Evolutionary conservation across 2,113 vertebrate species (phyloP), one percentile per base, ranked within the genome.

Genomic region (Colinus virginianus): DNA sequence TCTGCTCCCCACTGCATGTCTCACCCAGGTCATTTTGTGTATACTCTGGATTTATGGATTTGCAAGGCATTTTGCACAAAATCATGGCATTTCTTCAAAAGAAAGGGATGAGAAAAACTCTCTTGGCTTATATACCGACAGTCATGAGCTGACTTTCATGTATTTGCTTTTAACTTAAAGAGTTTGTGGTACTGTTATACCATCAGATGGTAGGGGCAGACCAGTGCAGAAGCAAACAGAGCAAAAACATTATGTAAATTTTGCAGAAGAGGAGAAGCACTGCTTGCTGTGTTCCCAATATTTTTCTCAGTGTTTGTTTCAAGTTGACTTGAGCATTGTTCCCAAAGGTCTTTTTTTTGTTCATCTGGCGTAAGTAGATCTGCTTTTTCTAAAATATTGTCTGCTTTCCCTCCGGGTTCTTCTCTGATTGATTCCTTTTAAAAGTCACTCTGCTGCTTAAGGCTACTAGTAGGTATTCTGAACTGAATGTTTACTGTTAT

Each of bases 361-460:
- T 42, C 49, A 53, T 64, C 75, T 86, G 78, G 71, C 12, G 1
- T 69, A 79, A 11, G 13, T 4, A 49, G 32, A 90, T 30, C 63
- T 88, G 71, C 49, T 71, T 86, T 92, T 92, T 89, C 61, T 76
- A 9, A 88, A 83, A 38, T 9, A 81, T 55, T 87, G 61, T 26
- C 76, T 83, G 32, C 59, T 82, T 81, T 58, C 68, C 93, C 71
- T 83, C 67, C 51, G 87, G 83, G 78, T 79, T 88, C 64, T 77
- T 42, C 61, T 81, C 59, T 90, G 87, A 36, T 20, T 72, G 76
- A 68, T 80, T 81, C 83, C 90, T 95, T 94, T 93, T 88, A 95
- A 94, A 90, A 72, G 81, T 63, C 89, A 83, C 30, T 63, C 77
- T 84, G 48, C 79, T 82, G 91, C 91, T 89, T 40, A 8, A 48